Evolutionary conservation across 1,140 invertebrate genomes (phyloP), one percentile per base, ranked within the genome.

Genomic region (Macrostomum lignano): DNA sequence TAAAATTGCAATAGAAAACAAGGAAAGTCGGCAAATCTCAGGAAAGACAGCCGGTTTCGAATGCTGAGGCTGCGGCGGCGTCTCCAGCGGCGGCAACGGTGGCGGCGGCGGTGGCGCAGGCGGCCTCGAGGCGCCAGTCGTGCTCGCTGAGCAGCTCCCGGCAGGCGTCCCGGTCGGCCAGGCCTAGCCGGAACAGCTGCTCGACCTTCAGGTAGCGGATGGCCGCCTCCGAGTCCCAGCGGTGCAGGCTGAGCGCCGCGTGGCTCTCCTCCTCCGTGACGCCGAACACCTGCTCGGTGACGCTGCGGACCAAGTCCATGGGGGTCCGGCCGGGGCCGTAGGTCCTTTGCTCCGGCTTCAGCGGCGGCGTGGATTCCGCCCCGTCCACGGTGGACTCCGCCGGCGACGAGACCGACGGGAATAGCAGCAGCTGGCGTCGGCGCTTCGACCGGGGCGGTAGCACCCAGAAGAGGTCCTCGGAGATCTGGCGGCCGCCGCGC

Each of bases 121-220:
- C 74, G 30, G 69, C 44, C 52, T 78, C 72, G 14, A 79, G 58
- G 47, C 78, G 69, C 68, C 74, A 82, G 40, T 72, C 63, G 38
- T 65, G 65, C 40, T 66, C 61, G 41, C 69, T 65, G 24, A 82
- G 49, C 13, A 70, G 67, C 34, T 58, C 59, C 45, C 75, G 68
- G 54, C 75, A 81, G 34, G 69, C 63, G 7, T 66, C 53, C 41
- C 67, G 64, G 33, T 64, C 62, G 3, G 72, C 71, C 35, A 82
- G 49, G 7, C 73, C 74, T 40, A 81, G 54, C 39, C 72, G 70
- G 44, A 43, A 67, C 51, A 61, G 54, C 46, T 72, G 67, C 44
- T 74, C 68, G 20, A 72, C 65, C 52, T 72, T 68, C 20, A 78
- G 62, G 40, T 68, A 66, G 40, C 64, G 66, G 15, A 71, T 58